A percentile compares a stretch with the other conserved stretches of the same genome.
Conservation (phyloP, 1,140 invertebrate genomes). For the Nasonia vitripennis region DNA sequence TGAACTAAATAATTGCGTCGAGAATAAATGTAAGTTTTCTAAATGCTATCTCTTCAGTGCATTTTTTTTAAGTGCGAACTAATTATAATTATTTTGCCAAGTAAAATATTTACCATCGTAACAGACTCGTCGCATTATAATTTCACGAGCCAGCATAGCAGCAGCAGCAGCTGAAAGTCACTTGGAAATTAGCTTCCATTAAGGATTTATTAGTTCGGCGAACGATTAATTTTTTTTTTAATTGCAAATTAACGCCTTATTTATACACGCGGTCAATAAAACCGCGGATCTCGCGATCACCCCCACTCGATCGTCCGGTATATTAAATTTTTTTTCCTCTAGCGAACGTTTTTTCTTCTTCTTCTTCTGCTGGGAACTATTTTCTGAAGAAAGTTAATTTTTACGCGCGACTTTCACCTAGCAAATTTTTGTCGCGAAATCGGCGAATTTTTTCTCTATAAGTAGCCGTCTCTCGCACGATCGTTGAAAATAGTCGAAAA, state of each 20-base stretch:
- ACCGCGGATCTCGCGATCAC: background rate
- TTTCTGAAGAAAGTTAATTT: background rate
- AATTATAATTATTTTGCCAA: conserved; percentile 5
- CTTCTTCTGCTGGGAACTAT: too few species aligned
- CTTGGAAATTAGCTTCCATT: conserved; percentile 27
- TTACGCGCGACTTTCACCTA: background rate
- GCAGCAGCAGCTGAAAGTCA: conserved; percentile 24
- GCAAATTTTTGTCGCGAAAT: background rate
- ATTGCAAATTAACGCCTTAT: conserved; percentile 44
- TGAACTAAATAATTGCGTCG: background rate
- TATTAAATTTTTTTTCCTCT: too few species aligned
- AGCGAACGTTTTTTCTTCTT: too few species aligned
- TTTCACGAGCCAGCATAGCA: background rate
- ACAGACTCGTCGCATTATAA: conserved; percentile 20
- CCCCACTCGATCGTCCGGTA: background rate
- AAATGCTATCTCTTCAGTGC: background rate
- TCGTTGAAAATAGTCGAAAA: too few species aligned
- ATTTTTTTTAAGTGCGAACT: background rate
- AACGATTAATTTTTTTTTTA: conserved; percentile 41
- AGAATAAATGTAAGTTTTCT: background rate
- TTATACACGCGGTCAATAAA: conserved; percentile 18
- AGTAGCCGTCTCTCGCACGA: too few species aligned
- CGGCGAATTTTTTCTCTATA: too few species aligned
- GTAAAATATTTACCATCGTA: conserved; percentile 33
- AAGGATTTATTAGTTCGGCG: conserved; percentile 38